These are phyloP conservation scores for Polyodon spathula DNA, from an alignment of 2,113 vertebrate species.

Conservation along the genomic window DNA sequence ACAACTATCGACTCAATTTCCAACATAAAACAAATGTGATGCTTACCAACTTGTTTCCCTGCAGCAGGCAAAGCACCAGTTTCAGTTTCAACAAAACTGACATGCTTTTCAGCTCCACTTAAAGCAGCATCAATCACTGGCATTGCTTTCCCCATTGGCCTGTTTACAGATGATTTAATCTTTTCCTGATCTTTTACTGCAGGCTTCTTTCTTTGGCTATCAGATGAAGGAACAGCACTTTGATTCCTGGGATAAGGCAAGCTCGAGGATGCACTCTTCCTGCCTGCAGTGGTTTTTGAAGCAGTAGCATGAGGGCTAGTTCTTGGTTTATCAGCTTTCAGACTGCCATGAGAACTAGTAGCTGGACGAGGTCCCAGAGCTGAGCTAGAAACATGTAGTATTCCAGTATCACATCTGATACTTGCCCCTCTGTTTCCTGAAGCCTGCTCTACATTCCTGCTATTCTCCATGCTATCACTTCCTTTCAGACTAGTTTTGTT, in stretches of 20 bases:
- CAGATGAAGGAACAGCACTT: neutral
- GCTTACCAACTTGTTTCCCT: slow-evolving; percentile 49
- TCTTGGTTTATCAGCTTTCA: slow-evolving; percentile 12
- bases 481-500: slow-evolving; percentile 5
- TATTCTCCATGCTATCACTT: slow-evolving; percentile 11
- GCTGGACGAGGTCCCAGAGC: slow-evolving; percentile 10
- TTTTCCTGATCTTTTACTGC: slow-evolving; percentile 9
- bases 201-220: slow-evolving; percentile 12
- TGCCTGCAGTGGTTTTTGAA: slow-evolving; percentile 19
- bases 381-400: slow-evolving; percentile 9
- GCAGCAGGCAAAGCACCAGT: slow-evolving; percentile 15
- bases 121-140: slow-evolving; percentile 8
- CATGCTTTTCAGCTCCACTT: slow-evolving; percentile 36
- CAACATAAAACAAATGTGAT: neutral
- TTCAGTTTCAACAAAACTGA: slow-evolving; percentile 38
- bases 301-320: neutral
- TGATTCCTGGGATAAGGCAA: slow-evolving; percentile 16
- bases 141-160: slow-evolving; percentile 12
- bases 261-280: slow-evolving; percentile 20
- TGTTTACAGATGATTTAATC: slow-evolving; percentile 17
- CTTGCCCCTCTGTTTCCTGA: slow-evolving; percentile 6
- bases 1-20: neutral
- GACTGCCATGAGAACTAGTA: neutral
- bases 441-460: neutral
- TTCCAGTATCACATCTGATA: slow-evolving; percentile 18